Percentiles rank a stretch among this genome's conserved stretches.
Evolutionary conservation across 2,888 invertebrate genomes (phyloP).

Genomic region (Ommatoiulus sabulosus): DNA sequence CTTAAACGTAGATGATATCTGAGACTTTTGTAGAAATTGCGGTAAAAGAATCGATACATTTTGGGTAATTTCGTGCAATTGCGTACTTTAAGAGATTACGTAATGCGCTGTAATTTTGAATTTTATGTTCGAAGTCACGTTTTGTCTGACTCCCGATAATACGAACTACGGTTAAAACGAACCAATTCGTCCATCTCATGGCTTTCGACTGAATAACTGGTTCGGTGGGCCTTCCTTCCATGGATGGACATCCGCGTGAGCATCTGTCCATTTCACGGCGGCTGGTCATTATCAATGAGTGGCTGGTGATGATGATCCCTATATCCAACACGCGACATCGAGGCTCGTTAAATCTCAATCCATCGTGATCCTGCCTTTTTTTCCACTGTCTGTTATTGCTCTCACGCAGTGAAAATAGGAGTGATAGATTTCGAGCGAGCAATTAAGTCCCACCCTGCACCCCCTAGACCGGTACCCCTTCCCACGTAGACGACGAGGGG

Average conservation of each 20-base stretch:
- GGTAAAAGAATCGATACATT: no score
- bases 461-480: neutral
- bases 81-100: no score
- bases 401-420: neutral
- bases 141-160: no score
- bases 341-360: conserved; percentile 20
- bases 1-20: no score
- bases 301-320: neutral
- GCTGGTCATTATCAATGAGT: neutral
- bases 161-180: no score
- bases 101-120: no score
- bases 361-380: neutral
- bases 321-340: neutral
- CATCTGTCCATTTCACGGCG: conserved; percentile 16
- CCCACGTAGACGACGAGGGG: neutral
- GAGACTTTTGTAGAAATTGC: no score
- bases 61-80: no score
- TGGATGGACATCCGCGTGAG: neutral
- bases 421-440: neutral
- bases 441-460: neutral
- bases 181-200: no score
- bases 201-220: no score
- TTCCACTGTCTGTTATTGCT: neutral
- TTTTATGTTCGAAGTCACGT: no score
- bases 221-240: no score